Evolutionary conservation across 2,888 invertebrate genomes (phyloP).

Genomic region (Drosophila nr. medialis): DNA sequence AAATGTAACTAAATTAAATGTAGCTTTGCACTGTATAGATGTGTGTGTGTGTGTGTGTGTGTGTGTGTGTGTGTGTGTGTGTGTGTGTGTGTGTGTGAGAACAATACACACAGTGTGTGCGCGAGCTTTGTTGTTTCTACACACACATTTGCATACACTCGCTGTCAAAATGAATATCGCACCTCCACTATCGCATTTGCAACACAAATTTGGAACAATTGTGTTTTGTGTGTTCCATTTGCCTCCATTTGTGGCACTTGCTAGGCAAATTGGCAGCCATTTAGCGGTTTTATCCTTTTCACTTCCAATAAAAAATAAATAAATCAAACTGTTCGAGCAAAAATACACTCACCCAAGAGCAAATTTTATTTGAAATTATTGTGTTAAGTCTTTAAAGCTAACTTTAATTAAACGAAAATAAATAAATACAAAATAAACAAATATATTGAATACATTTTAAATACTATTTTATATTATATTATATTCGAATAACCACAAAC

Average conservation of each 20-base stretch:
- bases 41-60: constrained; percentile 15
- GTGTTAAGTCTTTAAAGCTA: neutral
- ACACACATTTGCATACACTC: constrained; percentile 55
- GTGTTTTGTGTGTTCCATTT: constrained; percentile 10
- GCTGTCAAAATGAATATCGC: constrained; percentile 40
- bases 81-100: constrained; percentile 14
- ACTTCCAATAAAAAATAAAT: neutral
- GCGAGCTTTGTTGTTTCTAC: constrained; percentile 4
- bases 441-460: too few species aligned
- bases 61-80: constrained; percentile 20
- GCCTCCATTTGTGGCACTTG: neutral
- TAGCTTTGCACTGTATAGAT: constrained; percentile 14
- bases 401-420: neutral
- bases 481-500: neutral
- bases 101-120: constrained; percentile 10
- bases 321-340: neutral
- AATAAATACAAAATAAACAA: neutral
- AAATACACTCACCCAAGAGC: neutral
- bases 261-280: constrained; percentile 3
- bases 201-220: constrained; percentile 27
- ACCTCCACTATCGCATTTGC: constrained; percentile 25
- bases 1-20: constrained; percentile 76
- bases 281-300: neutral
- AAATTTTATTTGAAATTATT: neutral
- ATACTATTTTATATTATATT: too few species aligned